phyloP scores from a whole-genome alignment of 2,888 invertebrate species.

The Dioctria rufipes region DNA sequence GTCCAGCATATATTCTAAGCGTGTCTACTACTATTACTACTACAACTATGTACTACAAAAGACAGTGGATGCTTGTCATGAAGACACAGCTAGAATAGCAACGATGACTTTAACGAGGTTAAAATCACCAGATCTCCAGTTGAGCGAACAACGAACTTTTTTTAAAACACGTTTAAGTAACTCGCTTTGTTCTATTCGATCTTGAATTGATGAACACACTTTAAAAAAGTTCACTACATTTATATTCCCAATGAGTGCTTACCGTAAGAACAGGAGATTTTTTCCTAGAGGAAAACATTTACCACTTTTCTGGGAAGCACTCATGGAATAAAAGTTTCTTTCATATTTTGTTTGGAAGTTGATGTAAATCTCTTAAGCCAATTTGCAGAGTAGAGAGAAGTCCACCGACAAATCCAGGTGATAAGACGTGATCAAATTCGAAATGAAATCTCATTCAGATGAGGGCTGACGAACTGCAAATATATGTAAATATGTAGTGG shows the following conservation, averaged over 20 bases:
- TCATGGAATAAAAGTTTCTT: conserved; percentile 43
- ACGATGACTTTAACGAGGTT: conserved; percentile 22
- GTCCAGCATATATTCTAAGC: neutral
- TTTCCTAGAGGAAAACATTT: conserved; percentile 38
- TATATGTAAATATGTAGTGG: neutral
- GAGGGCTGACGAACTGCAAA: conserved; percentile 39
- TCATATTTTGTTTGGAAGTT: conserved; percentile 41
- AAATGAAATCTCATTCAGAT: conserved; percentile 48
- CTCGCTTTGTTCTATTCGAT: conserved; percentile 1
- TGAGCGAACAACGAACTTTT: conserved; percentile 15
- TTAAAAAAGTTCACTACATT: conserved; percentile 38
- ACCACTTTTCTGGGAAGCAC: conserved; percentile 35
- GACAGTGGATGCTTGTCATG: too few species aligned
- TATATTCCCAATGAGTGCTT: conserved; percentile 25
- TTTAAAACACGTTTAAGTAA: too few species aligned
- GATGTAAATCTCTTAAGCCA: conserved; percentile 51
- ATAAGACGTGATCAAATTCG: conserved; percentile 48
- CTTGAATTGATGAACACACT: conserved; percentile 31
- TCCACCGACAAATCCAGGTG: conserved; percentile 51
- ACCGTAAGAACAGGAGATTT: conserved; percentile 8
- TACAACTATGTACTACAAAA: too few species aligned
- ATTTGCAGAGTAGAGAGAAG: conserved; percentile 44
- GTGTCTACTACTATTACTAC: too few species aligned
- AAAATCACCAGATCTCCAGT: conserved; percentile 21
- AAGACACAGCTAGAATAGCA: too few species aligned